These are phyloP conservation scores for Rostratula benghalensis DNA, from an alignment of 2,113 vertebrate genomes.

Conservation along the genomic window DNA sequence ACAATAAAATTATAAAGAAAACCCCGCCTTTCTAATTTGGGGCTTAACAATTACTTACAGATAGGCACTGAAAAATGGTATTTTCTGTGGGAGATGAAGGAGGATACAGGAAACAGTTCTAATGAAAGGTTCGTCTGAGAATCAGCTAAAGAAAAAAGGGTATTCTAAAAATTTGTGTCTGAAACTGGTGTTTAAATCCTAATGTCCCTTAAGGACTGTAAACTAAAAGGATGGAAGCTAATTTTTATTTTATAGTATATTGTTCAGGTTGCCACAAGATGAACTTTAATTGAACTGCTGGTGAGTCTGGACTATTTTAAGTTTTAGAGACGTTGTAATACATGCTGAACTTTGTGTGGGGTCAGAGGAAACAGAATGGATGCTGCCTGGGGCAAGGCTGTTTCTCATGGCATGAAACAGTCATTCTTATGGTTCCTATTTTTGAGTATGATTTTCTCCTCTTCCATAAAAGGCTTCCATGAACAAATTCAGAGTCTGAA, in stretches of 20 bases:
- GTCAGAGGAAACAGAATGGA: neutral
- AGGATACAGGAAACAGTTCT: neutral
- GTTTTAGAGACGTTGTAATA: neutral
- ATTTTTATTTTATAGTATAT: neutral
- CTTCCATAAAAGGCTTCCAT: neutral
- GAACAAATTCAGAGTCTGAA: neutral
- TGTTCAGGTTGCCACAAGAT: neutral
- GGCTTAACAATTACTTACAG: neutral
- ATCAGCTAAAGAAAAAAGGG: neutral
- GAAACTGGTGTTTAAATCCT: neutral
- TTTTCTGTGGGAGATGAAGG: neutral
- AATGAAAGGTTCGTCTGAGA: neutral
- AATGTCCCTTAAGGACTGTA: neutral
- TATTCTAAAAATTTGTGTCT: neutral
- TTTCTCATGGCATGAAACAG: neutral
- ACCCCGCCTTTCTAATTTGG: neutral
- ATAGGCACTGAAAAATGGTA: neutral
- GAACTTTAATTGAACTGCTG: neutral
- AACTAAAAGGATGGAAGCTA: neutral
- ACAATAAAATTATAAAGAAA: neutral
- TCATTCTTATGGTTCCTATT: neutral
- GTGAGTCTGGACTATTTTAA: neutral
- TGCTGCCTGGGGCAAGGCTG: neutral
- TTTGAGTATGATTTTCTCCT: neutral
- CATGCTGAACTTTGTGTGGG: neutral